Conservation (phyloP, 1,140 invertebrate genomes). For the Neelides sp. region DNA sequence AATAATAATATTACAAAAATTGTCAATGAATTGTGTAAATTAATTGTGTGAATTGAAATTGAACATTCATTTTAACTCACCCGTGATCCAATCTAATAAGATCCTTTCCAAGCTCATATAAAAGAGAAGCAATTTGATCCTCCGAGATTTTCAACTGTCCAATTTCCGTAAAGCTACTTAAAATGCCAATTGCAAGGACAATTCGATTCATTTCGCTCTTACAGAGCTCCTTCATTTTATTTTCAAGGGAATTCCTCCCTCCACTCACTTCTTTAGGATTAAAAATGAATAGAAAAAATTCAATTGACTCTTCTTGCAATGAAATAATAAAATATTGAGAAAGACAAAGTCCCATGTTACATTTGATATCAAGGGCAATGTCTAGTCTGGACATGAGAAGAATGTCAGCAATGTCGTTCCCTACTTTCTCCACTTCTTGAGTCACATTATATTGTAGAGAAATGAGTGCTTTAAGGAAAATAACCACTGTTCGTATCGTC, state of each 20-base stretch:
- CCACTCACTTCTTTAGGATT: neutral
- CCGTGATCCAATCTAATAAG: slow-evolving; percentile 14
- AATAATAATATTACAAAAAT: neutral
- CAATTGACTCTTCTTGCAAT: no score
- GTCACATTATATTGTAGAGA: neutral
- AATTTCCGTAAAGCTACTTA: neutral
- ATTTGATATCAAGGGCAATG: slow-evolving; percentile 8
- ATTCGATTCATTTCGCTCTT: slow-evolving; percentile 8
- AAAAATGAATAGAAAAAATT: neutral
- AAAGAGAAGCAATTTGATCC: neutral
- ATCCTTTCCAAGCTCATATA: slow-evolving; percentile 7
- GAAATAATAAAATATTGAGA: no score
- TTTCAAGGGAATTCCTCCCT: neutral
- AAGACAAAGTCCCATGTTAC: slow-evolving; percentile 15
- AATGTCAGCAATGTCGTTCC: neutral
- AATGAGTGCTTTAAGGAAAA: no score
- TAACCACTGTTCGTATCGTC: neutral
- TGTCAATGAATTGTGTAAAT: neutral
- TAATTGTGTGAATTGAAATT: neutral
- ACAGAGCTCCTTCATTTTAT: neutral
- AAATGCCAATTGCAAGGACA: slow-evolving; percentile 5
- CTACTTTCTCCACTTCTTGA: neutral
- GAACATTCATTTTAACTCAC: slow-evolving; percentile 10
- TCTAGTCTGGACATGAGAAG: slow-evolving; percentile 1
- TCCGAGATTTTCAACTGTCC: neutral